Evolutionary conservation across 2,113 vertebrate genomes (phyloP), one percentile per base, ranked within the genome.

Genomic region (Saguinus imperator): DNA sequence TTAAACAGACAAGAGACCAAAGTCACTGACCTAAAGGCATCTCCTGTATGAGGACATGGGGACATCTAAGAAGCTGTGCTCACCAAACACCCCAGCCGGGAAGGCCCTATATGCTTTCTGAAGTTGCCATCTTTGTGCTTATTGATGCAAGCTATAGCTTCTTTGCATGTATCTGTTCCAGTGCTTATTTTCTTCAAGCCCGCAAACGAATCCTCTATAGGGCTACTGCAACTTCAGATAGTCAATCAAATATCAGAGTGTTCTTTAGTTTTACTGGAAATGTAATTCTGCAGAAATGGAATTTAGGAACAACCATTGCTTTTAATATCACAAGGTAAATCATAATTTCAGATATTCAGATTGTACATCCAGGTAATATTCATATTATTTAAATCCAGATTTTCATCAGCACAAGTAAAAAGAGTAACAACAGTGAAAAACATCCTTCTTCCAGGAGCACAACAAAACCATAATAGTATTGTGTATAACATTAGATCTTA

Each of bases 281-380:
- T 57, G 50, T 17, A 40, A 72, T 94, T 81, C 66, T 79, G 66
- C 52, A 57, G 81, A 93, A 82, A 35, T 75, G 55, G 29, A 84
- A 66, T 79, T 94, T 84, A 58, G 82, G 48, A 72, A 84, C 70
- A 84, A 32, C 8, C 5, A 61, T 64, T 95, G n/a, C n/a, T 96
- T 92, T 95, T 87, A 75, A 48, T 66, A 86, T 68, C 64, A 75
- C 58, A 66, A 95, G 85, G 20, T 85, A 76, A 66, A 21, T 45
- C 70, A 64, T 50, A 48, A 84, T 76, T 92, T 95, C 43, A 96
- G 76, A 81, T 81, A 70, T 43, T 89, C 76, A 70, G 76, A 43
- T 79, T 80, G 37, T 61, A 84, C 32, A 27, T 80, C 48, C 43
- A 84, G 84, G 70, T 94, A 87, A 92, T 96, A 73, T 95, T 94